These are phyloP conservation scores for Herpetotheres cachinnans DNA, from an alignment of 2,113 vertebrate species.

Conservation along the genomic window DNA sequence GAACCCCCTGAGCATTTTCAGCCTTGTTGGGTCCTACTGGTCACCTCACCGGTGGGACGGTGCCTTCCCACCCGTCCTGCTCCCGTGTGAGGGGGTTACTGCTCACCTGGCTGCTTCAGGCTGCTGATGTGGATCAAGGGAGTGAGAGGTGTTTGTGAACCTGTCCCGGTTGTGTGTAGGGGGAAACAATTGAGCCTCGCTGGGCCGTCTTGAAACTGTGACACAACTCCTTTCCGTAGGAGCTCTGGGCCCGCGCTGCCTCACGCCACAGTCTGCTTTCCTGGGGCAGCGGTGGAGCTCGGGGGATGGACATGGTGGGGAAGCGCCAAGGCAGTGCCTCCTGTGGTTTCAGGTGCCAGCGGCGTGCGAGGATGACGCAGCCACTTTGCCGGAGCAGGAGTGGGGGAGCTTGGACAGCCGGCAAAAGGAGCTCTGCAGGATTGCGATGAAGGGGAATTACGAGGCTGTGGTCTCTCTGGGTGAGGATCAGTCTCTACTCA, in stretches of 20 bases:
- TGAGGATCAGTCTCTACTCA: not conserved
- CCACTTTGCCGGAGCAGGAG: conserved; percentile 44
- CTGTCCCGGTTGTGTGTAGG: too few species aligned
- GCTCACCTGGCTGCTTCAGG: not conserved
- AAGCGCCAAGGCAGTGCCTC: not conserved
- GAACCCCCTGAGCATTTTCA: accelerated
- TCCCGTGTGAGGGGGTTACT: not conserved
- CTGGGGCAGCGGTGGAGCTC: not conserved
- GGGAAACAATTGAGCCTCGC: not conserved
- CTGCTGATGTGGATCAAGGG: not conserved
- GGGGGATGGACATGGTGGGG: not conserved
- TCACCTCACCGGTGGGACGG: accelerated
- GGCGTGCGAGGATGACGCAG: not conserved
- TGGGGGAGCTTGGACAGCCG: conserved; percentile 31
- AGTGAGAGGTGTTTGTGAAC: not conserved
- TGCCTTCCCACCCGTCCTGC: not conserved
- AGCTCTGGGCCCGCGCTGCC: not conserved
- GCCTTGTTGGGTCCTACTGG: not conserved
- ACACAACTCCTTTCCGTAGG: accelerated
- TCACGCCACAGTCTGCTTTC: too few species aligned
- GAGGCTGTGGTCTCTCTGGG: conserved; percentile 55
- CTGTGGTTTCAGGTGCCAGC: conserved; percentile 58
- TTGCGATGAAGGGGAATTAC: not conserved
- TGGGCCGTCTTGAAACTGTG: not conserved
- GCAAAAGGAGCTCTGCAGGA: conserved; percentile 67